phyloP scores from a whole-genome alignment of 2,113 vertebrate species.

The Ranitomeya imitator region DNA sequence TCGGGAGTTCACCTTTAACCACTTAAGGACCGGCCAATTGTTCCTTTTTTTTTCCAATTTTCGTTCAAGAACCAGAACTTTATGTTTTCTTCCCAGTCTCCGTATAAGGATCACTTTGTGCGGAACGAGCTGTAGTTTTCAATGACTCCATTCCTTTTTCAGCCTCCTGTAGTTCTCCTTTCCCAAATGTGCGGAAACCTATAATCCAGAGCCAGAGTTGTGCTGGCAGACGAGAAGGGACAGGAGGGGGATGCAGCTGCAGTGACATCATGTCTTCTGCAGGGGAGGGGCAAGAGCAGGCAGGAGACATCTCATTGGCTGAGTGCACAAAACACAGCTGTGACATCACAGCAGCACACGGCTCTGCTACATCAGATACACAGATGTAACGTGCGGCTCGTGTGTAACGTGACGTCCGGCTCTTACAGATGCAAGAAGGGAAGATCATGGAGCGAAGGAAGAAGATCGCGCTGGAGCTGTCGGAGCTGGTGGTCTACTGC shows the following conservation, averaged over 20 bases:
- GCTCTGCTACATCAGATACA: background rate
- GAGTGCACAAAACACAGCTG: background rate
- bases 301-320: too few relatives aligned
- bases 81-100: too few relatives aligned
- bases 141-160: too few relatives aligned
- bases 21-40: too few relatives aligned
- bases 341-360: background rate
- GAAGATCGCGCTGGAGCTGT: conserved; percentile 78
- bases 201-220: too few relatives aligned
- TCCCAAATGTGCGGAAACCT: background rate
- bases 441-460: conserved; percentile 80
- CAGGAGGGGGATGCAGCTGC: background rate
- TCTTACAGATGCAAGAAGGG: conserved; percentile 76
- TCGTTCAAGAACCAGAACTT: too few relatives aligned
- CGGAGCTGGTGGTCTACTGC: conserved; percentile 77
- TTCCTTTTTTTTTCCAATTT: too few relatives aligned
- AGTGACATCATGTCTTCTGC: background rate
- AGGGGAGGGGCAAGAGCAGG: too few relatives aligned
- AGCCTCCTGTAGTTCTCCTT: background rate
- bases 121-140: too few relatives aligned
- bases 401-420: background rate
- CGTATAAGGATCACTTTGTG: too few relatives aligned
- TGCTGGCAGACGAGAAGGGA: too few relatives aligned
- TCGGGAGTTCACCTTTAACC: too few relatives aligned
- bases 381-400: background rate